A percentile compares a stretch with the other conserved stretches of the same genome.
Conservation (phyloP, 2,797 vertebrate species). For the Neosilurus hyrtlii region DNA sequence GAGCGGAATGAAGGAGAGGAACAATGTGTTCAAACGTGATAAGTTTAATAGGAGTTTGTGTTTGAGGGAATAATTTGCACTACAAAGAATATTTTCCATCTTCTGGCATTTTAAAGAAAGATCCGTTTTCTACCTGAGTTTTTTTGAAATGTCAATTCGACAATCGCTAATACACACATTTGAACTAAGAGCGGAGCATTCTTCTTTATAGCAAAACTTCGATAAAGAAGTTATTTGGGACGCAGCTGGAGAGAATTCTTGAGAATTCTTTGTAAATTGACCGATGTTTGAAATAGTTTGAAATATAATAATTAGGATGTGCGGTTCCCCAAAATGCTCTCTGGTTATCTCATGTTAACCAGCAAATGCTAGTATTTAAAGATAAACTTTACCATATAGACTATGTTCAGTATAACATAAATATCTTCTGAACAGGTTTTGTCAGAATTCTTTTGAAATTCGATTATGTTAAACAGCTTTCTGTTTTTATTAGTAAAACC, state of each 20-base stretch:
- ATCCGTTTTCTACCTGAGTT: background rate
- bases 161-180: background rate
- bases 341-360: background rate
- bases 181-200: too few species aligned
- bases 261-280: background rate
- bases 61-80: slow-evolving; percentile 63
- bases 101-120: background rate
- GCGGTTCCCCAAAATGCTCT: background rate
- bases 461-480: background rate
- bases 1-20: slow-evolving; percentile 55
- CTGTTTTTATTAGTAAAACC: background rate
- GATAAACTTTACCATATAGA: background rate
- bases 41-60: slow-evolving; percentile 59
- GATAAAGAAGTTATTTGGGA: background rate
- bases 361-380: background rate
- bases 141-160: background rate
- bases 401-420: background rate
- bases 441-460: background rate
- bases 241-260: background rate
- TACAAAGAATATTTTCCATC: slow-evolving; percentile 58
- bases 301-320: background rate
- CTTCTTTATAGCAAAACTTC: background rate
- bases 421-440: background rate
- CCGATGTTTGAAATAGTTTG: background rate
- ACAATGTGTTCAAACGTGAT: slow-evolving; percentile 61